A percentile compares a stretch with the other conserved stretches of the same genome.
phyloP scores from a whole-genome alignment of 2,888 invertebrate species.

The Resseliella maxima region DNA sequence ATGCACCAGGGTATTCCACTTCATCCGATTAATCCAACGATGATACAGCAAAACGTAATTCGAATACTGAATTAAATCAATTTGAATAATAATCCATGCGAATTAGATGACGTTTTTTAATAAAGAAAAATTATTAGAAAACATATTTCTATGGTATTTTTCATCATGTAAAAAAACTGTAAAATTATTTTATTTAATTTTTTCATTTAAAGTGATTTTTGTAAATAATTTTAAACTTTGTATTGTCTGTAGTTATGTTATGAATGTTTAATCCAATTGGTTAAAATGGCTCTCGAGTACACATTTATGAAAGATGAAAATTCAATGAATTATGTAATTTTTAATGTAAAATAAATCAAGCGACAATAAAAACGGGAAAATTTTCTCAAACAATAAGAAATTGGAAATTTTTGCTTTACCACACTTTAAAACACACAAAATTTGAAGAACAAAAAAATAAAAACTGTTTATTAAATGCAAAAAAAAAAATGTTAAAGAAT shows the following conservation, averaged over 20 bases:
- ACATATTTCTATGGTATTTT: too few species aligned
- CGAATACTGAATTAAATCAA: too few species aligned
- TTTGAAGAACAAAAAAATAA: not conserved
- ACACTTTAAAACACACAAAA: not conserved
- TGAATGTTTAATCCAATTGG: not conserved
- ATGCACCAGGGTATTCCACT: too few species aligned
- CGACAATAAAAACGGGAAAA: not conserved
- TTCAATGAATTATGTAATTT: not conserved
- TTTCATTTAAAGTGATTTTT: not conserved
- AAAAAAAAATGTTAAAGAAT: not conserved
- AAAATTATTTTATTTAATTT: too few species aligned
- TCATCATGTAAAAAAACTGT: too few species aligned
- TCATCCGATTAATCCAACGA: too few species aligned
- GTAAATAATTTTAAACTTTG: conserved; percentile 13
- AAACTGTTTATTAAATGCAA: not conserved
- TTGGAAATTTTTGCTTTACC: not conserved
- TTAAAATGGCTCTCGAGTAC: not conserved
- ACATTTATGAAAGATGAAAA: not conserved
- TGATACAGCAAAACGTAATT: too few species aligned
- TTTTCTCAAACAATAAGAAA: not conserved
- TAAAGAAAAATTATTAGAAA: too few species aligned
- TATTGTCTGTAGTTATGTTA: not conserved
- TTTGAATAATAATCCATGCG: too few species aligned
- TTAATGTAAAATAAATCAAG: not conserved
- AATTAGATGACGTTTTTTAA: too few species aligned